Conservation (phyloP, 2,113 vertebrate species). For the Zosterops japonicus region DNA sequence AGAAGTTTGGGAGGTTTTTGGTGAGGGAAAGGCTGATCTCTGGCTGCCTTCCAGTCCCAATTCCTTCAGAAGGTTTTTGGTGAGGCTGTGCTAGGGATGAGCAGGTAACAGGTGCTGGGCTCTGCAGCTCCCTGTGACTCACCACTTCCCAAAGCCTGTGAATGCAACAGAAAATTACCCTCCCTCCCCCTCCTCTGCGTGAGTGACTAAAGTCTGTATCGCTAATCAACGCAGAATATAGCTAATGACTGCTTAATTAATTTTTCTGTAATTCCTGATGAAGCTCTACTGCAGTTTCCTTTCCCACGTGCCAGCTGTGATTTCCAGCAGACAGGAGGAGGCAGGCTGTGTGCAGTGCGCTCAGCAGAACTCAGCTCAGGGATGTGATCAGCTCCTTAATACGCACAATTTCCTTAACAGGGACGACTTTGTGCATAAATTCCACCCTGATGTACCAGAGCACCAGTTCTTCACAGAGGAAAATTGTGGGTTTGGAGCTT, state of each 20-base stretch:
- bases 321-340: neutral
- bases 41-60: neutral
- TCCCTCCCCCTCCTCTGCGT: neutral
- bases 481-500: neutral
- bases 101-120: neutral
- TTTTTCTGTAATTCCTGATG: constrained; percentile 23
- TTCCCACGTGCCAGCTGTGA: neutral
- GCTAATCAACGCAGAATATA: neutral
- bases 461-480: neutral
- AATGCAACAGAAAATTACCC: neutral
- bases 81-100: neutral
- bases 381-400: neutral
- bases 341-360: neutral
- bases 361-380: neutral
- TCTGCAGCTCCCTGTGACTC: constrained; percentile 13
- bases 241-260: constrained; percentile 46
- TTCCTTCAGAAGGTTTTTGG: neutral
- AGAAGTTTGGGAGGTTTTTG: neutral
- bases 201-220: constrained; percentile 7
- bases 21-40: neutral
- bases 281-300: neutral
- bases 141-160: neutral
- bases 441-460: neutral
- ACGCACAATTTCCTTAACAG: neutral
- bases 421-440: neutral